A percentile compares a stretch with the other conserved stretches of the same genome.
These are phyloP conservation scores for Listronotus oregonensis DNA, from an alignment of 1,140 invertebrate genomes.

Conservation along the genomic window DNA sequence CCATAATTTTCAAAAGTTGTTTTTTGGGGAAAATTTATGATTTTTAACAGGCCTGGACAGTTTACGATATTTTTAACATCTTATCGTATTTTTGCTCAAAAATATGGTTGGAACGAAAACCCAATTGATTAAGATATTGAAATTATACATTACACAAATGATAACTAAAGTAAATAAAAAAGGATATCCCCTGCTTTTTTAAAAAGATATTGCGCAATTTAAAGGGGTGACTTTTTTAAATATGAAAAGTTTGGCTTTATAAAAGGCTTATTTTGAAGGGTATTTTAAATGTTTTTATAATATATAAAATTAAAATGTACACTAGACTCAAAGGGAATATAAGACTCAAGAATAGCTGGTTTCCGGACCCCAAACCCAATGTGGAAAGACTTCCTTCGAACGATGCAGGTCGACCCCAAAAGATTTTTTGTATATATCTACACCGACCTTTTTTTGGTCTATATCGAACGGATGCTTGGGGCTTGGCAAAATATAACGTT, in stretches of 20 bases:
- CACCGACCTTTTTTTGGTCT: conserved; percentile 48
- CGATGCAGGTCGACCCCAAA: conserved; percentile 46
- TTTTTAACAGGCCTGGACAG: conserved; percentile 24
- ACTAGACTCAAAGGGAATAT: conserved; percentile 31
- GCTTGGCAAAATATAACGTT: conserved; percentile 38
- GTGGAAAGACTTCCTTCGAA: conserved; percentile 38
- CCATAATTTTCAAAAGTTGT: no score
- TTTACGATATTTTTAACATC: conserved; percentile 2
- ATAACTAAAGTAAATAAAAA: no score
- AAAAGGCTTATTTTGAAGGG: conserved; percentile 36
- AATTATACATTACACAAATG: neutral
- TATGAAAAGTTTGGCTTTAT: conserved; percentile 31
- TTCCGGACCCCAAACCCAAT: conserved; percentile 23
- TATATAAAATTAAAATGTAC: conserved; percentile 34
- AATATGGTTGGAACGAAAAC: neutral
- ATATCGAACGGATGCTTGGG: conserved; percentile 43
- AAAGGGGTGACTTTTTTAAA: conserved; percentile 10
- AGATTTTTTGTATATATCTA: conserved; percentile 50
- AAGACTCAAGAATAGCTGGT: conserved; percentile 31
- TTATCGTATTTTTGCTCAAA: neutral
- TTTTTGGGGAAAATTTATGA: neutral
- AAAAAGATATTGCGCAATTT: conserved; percentile 26
- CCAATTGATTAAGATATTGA: conserved; percentile 37
- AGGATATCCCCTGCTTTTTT: conserved; percentile 33
- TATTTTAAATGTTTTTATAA: conserved; percentile 33